phyloP scores from a whole-genome alignment of 2,888 invertebrate species.

The Megamerina dolium region DNA sequence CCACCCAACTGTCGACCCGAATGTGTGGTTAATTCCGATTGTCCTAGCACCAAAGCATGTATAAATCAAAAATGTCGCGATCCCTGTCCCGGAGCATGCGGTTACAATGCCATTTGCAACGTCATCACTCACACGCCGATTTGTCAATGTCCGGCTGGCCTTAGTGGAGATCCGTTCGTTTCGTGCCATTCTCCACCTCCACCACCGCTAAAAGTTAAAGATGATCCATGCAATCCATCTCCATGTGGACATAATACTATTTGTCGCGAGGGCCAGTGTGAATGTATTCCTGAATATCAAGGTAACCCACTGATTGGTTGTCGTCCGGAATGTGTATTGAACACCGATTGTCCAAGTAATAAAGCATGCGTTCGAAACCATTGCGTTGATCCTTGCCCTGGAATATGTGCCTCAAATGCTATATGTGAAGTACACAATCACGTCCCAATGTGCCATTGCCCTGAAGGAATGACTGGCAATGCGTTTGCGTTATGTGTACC shows the following conservation, averaged over 20 bases:
- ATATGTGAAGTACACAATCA: constrained; percentile 68
- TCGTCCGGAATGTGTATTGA: constrained; percentile 65
- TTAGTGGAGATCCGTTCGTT: constrained; percentile 63
- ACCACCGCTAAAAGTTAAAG: constrained; percentile 40
- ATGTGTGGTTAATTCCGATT: constrained; percentile 65
- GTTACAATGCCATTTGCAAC: constrained; percentile 57
- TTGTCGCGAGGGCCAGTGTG: constrained; percentile 65
- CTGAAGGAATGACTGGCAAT: constrained; percentile 63
- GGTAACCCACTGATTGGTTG: constrained; percentile 63
- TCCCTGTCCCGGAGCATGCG: constrained; percentile 68
- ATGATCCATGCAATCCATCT: constrained; percentile 66
- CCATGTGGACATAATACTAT: constrained; percentile 64
- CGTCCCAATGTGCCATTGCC: constrained; percentile 65
- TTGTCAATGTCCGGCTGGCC: constrained; percentile 59
- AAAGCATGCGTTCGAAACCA: constrained; percentile 63
- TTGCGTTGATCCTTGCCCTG: constrained; percentile 64
- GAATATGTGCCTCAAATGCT: constrained; percentile 65
- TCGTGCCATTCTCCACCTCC: constrained; percentile 54
- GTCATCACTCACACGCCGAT: constrained; percentile 64
- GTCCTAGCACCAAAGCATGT: constrained; percentile 64
- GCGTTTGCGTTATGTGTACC: constrained; percentile 60
- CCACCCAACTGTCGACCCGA: constrained; percentile 69
- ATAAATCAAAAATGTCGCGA: constrained; percentile 64
- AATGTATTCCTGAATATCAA: constrained; percentile 59
- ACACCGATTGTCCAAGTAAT: constrained; percentile 59